Evolutionary conservation across 2,113 vertebrate species (phyloP).

Genomic region (Gila orcuttii): DNA sequence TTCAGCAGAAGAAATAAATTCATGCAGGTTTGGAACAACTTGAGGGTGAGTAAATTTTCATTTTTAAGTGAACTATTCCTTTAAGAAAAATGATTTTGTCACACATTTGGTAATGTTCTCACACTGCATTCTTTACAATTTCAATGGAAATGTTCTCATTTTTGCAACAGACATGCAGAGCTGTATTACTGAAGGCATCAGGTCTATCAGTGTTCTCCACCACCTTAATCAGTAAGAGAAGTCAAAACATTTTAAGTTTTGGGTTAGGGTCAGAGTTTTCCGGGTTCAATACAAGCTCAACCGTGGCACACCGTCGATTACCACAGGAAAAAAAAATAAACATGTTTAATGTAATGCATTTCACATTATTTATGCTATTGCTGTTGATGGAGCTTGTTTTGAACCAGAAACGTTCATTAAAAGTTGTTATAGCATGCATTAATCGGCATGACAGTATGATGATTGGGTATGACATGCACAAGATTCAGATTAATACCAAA

Average conservation of each 20-base stretch:
- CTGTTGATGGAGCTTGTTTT: constrained; percentile 4
- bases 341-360: neutral
- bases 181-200: neutral
- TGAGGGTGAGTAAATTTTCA: no score
- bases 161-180: neutral
- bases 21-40: no score
- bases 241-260: neutral
- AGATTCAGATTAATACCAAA: constrained; percentile 21
- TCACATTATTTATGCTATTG: neutral
- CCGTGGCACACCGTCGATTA: neutral
- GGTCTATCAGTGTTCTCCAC: neutral
- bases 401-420: neutral
- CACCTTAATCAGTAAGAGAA: neutral
- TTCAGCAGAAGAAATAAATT: no score
- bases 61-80: no score
- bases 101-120: neutral
- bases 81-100: neutral
- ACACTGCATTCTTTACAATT: neutral
- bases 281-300: constrained; percentile 10
- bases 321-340: no score
- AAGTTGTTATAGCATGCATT: constrained; percentile 9
- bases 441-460: neutral
- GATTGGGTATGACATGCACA: neutral
- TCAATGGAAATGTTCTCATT: neutral
- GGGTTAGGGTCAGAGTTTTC: no score